Evolutionary conservation across 2,888 invertebrate genomes (phyloP).

Genomic region (Lissocephala sabroskyi): DNA sequence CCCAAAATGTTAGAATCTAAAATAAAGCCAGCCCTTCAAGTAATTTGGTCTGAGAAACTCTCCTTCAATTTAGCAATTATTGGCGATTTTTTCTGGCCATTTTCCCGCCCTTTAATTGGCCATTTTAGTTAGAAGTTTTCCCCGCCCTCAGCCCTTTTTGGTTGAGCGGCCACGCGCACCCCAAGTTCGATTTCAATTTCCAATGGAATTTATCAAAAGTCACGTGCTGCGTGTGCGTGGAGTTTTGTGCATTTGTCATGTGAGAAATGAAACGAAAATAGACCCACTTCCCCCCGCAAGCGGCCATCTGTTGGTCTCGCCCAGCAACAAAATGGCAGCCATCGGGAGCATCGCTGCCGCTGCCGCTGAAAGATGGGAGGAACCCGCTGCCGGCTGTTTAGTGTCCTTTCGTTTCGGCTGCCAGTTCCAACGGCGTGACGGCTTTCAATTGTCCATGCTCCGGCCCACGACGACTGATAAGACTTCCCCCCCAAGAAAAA

Average conservation of each 20-base stretch:
- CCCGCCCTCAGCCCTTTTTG: too few species aligned
- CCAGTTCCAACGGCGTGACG: slow-evolving; percentile 37
- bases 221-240: slow-evolving; percentile 41
- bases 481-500: slow-evolving; percentile 54
- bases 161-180: too few species aligned
- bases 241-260: slow-evolving; percentile 33
- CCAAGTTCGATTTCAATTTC: too few species aligned
- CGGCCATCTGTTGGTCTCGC: slow-evolving; percentile 15
- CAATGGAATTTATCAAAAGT: slow-evolving; percentile 33
- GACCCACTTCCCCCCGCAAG: slow-evolving; percentile 8
- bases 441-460: slow-evolving; percentile 51
- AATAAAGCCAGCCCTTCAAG: too few species aligned
- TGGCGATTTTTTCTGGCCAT: too few species aligned
- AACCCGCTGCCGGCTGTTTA: slow-evolving; percentile 15
- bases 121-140: too few species aligned
- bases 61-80: too few species aligned
- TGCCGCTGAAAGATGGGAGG: slow-evolving; percentile 48
- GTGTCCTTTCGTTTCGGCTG: slow-evolving; percentile 31
- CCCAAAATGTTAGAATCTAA: too few species aligned
- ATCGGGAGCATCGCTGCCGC: too few species aligned
- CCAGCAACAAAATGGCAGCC: slow-evolving; percentile 34
- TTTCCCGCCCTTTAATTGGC: too few species aligned
- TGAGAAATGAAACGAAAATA: slow-evolving; percentile 33
- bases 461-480: slow-evolving; percentile 34
- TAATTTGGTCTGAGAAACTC: too few species aligned